Base-by-base conservation (phyloP, 1,140 invertebrate species). In the Drosophila varians region DNA sequence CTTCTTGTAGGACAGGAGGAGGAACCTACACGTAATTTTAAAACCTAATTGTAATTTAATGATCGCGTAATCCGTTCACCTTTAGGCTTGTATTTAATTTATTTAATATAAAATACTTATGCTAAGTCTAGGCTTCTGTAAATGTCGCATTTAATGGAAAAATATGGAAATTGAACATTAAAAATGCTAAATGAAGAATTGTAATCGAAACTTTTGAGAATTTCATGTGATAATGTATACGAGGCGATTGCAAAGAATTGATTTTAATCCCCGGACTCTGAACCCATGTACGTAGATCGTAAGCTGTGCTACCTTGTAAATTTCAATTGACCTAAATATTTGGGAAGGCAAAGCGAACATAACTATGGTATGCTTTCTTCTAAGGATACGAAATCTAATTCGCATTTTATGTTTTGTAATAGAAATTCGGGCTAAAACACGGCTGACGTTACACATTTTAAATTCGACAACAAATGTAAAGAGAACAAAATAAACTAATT, bases 191-290 rank as follows among this genome's bases (percentile, higher is more conserved):
- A 31, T 31, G 34, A 12, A 36, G 3, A 4, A 38, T 51, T 72
- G 62, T 71, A 83, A 70, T 88, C 74, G 83, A 45, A 84, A 79
- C 71, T 89, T 86, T 80, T 45, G 56, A 77, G 60, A 84, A 87
- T 90, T 83, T 90, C 82, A 84, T 90, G 88, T 90, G 88, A 90
- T 90, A 90, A 90, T 55, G 82, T 87, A 87, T 87, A 87, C 82
- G 82, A 87, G 49, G 62, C 49, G 62, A 55, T 66, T 66, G 42
- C 46, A 48, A 56, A 60, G 55, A 58, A 57, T 71, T 71, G 65
- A 71, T 71, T 71, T 71, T 71, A 71, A 53, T 58, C 70, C 38
- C 71, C 55, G 62, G 68, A 69, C 64, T 69, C 69, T 26, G 19
- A 55, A 69, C 51, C 69, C n/a, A 69, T 56, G 38, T 28, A 26